A percentile compares a stretch with the other conserved stretches of the same genome.
Evolutionary conservation across 2,888 invertebrate species (phyloP).

Genomic region (Thereva unica): DNA sequence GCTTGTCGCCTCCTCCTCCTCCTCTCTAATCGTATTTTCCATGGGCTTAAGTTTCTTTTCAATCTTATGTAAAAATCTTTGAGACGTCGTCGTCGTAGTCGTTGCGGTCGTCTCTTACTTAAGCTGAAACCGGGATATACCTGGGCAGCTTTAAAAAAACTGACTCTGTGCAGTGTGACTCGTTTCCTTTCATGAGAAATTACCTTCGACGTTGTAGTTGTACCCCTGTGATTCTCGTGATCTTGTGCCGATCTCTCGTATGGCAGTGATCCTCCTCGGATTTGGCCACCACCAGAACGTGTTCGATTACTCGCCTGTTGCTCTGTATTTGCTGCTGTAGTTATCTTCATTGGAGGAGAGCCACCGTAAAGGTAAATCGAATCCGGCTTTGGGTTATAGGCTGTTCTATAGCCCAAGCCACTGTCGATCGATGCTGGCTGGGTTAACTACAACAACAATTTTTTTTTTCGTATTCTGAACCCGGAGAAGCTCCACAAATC

Average conservation of each 20-base stretch:
- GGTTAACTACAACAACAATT: not conserved
- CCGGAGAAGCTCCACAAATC: constrained; percentile 30
- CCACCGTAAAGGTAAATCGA: constrained; percentile 36
- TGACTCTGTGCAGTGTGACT: too few species aligned
- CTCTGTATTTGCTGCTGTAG: constrained; percentile 32
- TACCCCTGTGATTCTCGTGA: too few species aligned
- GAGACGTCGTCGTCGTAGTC: too few species aligned
- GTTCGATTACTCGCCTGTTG: constrained; percentile 36
- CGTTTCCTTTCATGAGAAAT: too few species aligned
- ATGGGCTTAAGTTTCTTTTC: not conserved
- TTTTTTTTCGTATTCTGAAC: constrained; percentile 10
- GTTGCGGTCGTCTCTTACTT: too few species aligned
- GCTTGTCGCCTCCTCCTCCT: not conserved
- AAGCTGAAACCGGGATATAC: too few species aligned
- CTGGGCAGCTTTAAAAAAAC: too few species aligned
- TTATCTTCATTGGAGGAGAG: constrained; percentile 33
- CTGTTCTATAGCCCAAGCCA: too few species aligned
- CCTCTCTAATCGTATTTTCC: constrained; percentile 11
- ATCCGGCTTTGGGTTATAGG: constrained; percentile 4
- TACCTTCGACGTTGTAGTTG: too few species aligned
- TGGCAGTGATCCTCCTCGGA: not conserved
- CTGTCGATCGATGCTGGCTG: too few species aligned
- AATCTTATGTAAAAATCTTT: too few species aligned
- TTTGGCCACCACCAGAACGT: constrained; percentile 16
- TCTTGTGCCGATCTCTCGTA: not conserved